These are phyloP conservation scores for Phrynosoma blainvillii DNA, from an alignment of 2,113 vertebrate species.

Conservation along the genomic window DNA sequence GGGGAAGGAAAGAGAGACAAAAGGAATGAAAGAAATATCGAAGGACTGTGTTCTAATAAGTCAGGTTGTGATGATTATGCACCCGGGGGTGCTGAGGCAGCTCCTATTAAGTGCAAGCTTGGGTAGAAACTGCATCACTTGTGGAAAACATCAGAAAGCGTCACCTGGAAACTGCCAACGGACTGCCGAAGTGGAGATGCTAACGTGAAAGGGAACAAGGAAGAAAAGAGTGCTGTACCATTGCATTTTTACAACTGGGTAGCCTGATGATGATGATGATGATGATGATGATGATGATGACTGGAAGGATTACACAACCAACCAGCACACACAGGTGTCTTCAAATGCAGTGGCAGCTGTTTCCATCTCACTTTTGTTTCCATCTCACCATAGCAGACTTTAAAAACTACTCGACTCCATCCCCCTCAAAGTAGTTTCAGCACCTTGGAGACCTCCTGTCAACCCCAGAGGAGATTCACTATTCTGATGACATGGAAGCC, in stretches of 20 bases:
- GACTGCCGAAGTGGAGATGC: background rate
- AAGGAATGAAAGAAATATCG: background rate
- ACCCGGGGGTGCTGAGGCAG: conserved; percentile 10
- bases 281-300: background rate
- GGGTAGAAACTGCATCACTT: background rate
- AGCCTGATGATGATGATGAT: background rate
- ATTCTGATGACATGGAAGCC: too few relatives aligned
- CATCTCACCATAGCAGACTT: too few relatives aligned
- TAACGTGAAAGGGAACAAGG: background rate
- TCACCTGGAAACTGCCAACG: background rate
- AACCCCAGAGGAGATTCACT: too few relatives aligned
- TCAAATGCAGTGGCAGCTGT: too few relatives aligned
- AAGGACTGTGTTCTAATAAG: background rate
- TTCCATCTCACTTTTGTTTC: too few relatives aligned
- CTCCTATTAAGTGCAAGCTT: background rate
- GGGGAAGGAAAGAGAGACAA: background rate
- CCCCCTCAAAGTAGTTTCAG: too few relatives aligned
- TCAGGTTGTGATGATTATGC: background rate
- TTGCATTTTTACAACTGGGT: background rate
- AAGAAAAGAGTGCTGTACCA: background rate
- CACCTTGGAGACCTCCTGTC: too few relatives aligned
- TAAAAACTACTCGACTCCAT: too few relatives aligned
- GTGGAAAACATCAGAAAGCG: background rate
- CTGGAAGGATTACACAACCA: background rate
- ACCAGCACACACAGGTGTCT: too few relatives aligned